Evolutionary conservation across 2,113 vertebrate species (phyloP), one percentile per base, ranked within the genome.

Genomic region (Charina bottae): DNA sequence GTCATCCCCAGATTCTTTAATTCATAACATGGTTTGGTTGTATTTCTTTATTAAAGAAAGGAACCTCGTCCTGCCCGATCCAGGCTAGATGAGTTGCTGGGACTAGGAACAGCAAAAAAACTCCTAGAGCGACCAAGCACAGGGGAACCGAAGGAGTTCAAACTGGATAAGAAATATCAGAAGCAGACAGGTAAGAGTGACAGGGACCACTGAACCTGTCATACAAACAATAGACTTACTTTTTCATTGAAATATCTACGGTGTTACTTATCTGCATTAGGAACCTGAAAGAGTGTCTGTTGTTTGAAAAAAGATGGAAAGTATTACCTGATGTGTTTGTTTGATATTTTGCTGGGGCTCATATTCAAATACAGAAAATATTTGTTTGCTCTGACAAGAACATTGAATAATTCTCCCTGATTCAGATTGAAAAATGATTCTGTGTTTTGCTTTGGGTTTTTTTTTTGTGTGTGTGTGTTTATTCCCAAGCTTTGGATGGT

Each of bases 61-160:
- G 89, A 94, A 62, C 94, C 97, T 42, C 97, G 89, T n/a, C 98
- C 98, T 88, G 96, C 98, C 53, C 98, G 97, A 4, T 97, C 97
- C 23, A 97, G 97, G 95, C 96, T 99, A 46, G 98, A 99, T 23
- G 98, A 99, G 93, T 98, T 99, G 88, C 95, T 99, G 89, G 98
- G 98, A 55, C 95, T 96, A 88, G 95, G 97, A 59, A 96, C 98
- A 0, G 93, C 97, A 7, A 68, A 97, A 89, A 97, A 93, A 78
- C 96, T 97, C 55, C 96, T 97, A 55, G 97, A 98, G 89, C 94
- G 91, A 68, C 98, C 97, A 0, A 92, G 87, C 5, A 93, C 95
- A 0, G 98, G 97, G 3, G 97, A 98, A 90, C 94, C 37, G 87
- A 97, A 96, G 68, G 97, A 98, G 4, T 94, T 96, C 92, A 91